A percentile compares a stretch with the other conserved stretches of the same genome.
phyloP scores from a whole-genome alignment of 2,888 invertebrate genomes.

The Serripes groenlandicus region DNA sequence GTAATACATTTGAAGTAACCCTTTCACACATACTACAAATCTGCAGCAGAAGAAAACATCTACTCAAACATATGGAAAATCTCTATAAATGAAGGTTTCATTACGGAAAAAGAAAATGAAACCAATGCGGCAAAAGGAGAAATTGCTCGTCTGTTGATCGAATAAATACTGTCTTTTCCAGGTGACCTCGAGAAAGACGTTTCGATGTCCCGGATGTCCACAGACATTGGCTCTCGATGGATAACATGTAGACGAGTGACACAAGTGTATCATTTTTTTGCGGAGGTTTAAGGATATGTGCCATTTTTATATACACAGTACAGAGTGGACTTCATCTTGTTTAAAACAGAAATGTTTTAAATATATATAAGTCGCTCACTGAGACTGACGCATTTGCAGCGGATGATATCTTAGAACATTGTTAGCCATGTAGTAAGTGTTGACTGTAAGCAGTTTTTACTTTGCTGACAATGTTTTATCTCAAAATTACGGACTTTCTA shows the following conservation, averaged over 20 bases:
- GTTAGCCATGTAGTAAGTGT: neutral
- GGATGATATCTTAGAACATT: neutral
- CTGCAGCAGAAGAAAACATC: no score
- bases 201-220: constrained; percentile 98
- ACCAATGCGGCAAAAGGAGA: no score
- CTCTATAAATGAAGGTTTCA: no score
- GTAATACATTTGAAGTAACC: no score
- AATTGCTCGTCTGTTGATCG: no score
- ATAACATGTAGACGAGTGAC: constrained; percentile 98
- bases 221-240: constrained; percentile 98
- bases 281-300: constrained; percentile 98
- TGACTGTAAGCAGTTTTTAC: neutral
- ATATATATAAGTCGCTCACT: constrained; percentile 87
- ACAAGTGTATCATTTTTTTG: constrained; percentile 97
- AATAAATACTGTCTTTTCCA: constrained; percentile 83
- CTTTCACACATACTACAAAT: no score
- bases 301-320: constrained; percentile 98
- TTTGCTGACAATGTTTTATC: neutral
- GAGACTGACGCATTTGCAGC: neutral
- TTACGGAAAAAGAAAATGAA: no score
- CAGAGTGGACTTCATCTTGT: constrained; percentile 98
- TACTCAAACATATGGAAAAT: no score
- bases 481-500: no score
- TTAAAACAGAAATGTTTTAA: constrained; percentile 99
- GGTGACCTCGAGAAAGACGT: constrained; percentile 99